Percentiles rank a stretch among this genome's conserved stretches.
Conservation (phyloP, 2,797 vertebrate genomes). For the Neosalanx taihuensis region DNA sequence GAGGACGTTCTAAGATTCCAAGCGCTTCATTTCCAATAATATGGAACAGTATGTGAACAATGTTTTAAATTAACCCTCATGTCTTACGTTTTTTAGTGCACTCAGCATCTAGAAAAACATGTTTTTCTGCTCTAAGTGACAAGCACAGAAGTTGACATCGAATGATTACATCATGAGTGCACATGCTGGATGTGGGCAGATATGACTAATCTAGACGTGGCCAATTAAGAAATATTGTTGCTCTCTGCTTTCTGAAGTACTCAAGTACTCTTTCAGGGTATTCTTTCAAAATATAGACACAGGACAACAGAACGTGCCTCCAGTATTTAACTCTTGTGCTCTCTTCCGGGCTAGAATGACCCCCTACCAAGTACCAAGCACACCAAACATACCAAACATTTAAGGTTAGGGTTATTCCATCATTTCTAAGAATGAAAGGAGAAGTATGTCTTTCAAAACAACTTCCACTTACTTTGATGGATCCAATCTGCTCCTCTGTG, state of each 20-base stretch:
- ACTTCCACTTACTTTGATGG: slow-evolving; percentile 60
- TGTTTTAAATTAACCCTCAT: no score
- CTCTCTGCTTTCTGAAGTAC: background rate
- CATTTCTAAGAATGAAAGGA: background rate
- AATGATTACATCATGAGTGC: no score
- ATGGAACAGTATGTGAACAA: no score
- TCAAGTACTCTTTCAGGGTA: background rate
- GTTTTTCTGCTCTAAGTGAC: background rate
- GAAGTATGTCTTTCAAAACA: background rate
- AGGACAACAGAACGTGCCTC: no score
- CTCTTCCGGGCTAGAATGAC: no score
- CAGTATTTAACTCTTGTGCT: no score
- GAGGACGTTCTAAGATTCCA: no score
- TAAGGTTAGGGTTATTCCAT: no score
- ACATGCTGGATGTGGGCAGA: background rate
- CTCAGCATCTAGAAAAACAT: background rate
- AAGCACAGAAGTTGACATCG: no score
- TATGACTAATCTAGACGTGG: background rate
- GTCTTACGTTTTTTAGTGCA: background rate
- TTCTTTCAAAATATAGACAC: no score
- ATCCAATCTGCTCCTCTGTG: slow-evolving; percentile 50
- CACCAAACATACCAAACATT: background rate
- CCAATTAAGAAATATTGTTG: background rate
- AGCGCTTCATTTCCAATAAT: no score
- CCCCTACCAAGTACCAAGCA: background rate